Evolutionary conservation across 2,888 invertebrate species (phyloP), one percentile per base, ranked within the genome.

Genomic region (Monoplex corrugatus): DNA sequence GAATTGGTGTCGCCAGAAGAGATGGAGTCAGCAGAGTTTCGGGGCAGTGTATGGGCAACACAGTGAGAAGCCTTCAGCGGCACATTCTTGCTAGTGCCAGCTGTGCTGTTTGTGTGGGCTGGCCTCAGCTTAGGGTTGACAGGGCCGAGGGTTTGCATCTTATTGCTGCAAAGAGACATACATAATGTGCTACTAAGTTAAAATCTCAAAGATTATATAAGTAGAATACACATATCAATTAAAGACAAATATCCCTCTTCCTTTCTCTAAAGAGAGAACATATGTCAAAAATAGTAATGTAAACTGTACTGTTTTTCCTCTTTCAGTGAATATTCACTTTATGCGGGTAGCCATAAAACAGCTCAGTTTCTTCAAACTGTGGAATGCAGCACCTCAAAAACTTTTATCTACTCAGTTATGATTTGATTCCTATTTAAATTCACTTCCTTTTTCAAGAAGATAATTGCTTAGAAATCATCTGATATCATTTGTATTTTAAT

Each of bases 31-130:
- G 82, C 44, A 43, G 82, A 45, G 28, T n/a, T 45, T 57, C 63
- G 10, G 19, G 85, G 10, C 63, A 63, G n/a, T 35, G 85, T 44
- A 16, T 19, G 85, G 63, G 44, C 35, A 3, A 72, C 28, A 19
- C 43, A 19, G 35, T 86, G 86, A 3, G 72, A 32, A n/a, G 86
- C 86, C 44, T 72, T 86, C n/a, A 86, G 72, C 1, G 86, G 86
- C 0, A 23, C 44, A 6, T 2, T 68, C 72, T 72, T 86, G 43
- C 16, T 2, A n/a, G 85, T 8, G 32, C 57, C 84, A 35, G 50
- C 2, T 19, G 45, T 32, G 5, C 43, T 43, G 16, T 13, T 2
- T 8, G 44, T 2, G 43, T 68, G 86, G 44, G 68, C 44, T n/a
- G 86, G 72, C 40, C 57, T 68, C 40, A 86, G 86, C 43, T 57